Percentiles rank a stretch among this genome's conserved stretches.
Evolutionary conservation across 2,113 vertebrate species (phyloP).

Genomic region (Poeciliopsis turrubarensis): DNA sequence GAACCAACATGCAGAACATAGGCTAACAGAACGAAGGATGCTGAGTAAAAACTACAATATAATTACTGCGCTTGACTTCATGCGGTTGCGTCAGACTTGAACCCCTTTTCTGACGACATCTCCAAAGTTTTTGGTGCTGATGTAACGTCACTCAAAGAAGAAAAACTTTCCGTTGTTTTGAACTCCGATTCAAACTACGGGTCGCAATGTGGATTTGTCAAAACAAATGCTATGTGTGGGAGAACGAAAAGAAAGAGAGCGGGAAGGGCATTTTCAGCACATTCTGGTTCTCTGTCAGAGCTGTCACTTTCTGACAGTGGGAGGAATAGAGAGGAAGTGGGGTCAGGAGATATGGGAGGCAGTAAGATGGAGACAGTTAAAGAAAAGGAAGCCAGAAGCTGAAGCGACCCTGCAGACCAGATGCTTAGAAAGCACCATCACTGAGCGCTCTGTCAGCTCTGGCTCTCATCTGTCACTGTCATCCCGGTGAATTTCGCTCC

Average conservation of each 20-base stretch:
- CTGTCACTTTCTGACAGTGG: constrained; percentile 28
- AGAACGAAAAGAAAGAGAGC: background rate
- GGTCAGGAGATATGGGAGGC: constrained; percentile 37
- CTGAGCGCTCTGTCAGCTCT: constrained; percentile 60
- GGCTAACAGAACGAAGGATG: background rate
- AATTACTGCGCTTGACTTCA: background rate
- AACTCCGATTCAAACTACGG: background rate
- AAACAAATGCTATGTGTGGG: constrained; percentile 3
- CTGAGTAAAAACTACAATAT: background rate
- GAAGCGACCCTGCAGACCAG: constrained; percentile 64
- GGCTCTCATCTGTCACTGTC: constrained; percentile 65
- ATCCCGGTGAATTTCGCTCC: constrained; percentile 25
- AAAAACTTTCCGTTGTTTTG: background rate
- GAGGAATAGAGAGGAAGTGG: constrained; percentile 20
- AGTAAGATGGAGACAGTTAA: constrained; percentile 59
- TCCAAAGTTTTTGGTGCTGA: background rate
- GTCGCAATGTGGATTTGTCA: background rate
- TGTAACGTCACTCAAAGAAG: background rate
- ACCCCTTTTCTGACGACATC: background rate
- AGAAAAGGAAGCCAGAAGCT: constrained; percentile 48
- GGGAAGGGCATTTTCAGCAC: constrained; percentile 1
- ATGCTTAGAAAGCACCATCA: constrained; percentile 67
- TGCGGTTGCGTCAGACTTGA: too few relatives aligned
- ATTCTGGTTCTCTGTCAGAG: constrained; percentile 39
- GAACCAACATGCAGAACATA: too few relatives aligned